Evolutionary conservation across 2,888 invertebrate species (phyloP).

Genomic region (Aphodius granarius): DNA sequence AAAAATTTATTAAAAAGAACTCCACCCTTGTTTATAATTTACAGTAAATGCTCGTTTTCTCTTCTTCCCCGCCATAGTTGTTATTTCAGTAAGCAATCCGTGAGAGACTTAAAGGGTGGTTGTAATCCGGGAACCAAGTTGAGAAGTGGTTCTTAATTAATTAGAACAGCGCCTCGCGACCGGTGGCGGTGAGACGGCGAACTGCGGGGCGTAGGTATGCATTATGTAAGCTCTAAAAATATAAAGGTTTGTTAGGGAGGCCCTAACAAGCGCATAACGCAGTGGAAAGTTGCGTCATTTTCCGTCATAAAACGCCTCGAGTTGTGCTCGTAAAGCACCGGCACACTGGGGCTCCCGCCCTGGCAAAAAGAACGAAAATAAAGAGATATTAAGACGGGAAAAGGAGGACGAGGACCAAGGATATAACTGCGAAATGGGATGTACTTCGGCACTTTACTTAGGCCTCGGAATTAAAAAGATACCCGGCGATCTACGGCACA

Average conservation of each 20-base stretch:
- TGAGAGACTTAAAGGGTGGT: background rate
- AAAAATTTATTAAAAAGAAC: background rate
- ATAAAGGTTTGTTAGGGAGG: conserved; percentile 10
- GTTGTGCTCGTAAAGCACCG: conserved; percentile 6
- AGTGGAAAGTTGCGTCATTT: conserved; percentile 13
- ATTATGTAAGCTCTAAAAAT: conserved; percentile 9
- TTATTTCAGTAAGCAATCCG: background rate
- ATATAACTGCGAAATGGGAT: background rate
- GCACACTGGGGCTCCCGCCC: background rate
- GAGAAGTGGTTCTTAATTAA: background rate
- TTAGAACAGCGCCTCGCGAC: background rate
- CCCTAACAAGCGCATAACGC: conserved; percentile 13
- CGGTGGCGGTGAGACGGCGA: background rate
- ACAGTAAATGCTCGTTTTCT: background rate
- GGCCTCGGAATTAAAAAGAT: background rate
- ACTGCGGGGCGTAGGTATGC: background rate
- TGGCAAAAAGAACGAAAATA: background rate
- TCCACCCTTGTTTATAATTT: background rate
- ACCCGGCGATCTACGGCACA: background rate
- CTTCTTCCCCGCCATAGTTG: background rate
- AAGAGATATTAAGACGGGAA: conserved; percentile 13
- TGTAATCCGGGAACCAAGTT: background rate
- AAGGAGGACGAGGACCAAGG: background rate
- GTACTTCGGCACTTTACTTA: background rate
- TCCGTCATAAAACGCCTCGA: conserved; percentile 3